phyloP scores from a whole-genome alignment of 2,797 vertebrate species.

The Triplophysa yarkandensis region DNA sequence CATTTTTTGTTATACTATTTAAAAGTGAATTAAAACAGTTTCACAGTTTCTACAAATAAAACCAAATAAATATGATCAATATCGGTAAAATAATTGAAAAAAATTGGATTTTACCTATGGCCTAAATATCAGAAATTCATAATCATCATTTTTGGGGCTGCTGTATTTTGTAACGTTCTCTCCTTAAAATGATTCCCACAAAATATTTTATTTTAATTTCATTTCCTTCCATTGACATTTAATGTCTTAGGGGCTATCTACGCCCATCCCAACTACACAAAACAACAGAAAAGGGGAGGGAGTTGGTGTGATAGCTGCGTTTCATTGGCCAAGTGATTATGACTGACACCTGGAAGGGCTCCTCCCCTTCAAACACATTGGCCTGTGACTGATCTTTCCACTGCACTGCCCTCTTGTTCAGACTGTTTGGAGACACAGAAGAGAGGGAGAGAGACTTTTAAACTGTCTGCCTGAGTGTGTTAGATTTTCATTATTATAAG shows the following conservation, averaged over 20 bases:
- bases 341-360: constrained; percentile 48
- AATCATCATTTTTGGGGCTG: too few species aligned
- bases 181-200: too few species aligned
- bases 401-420: constrained; percentile 47
- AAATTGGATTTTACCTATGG: too few species aligned
- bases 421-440: constrained; percentile 24
- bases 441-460: constrained; percentile 21
- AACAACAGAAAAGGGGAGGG: constrained; percentile 9
- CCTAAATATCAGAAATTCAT: too few species aligned
- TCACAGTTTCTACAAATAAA: too few species aligned
- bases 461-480: constrained; percentile 12
- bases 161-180: too few species aligned
- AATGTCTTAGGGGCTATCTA: background rate
- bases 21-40: too few species aligned
- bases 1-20: too few species aligned
- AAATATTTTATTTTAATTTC: background rate
- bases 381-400: constrained; percentile 60
- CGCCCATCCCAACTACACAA: background rate
- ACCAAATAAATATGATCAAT: too few species aligned
- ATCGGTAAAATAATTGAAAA: too few species aligned
- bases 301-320: background rate
- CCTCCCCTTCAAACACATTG: constrained; percentile 64
- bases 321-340: constrained; percentile 66
- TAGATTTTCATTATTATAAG: constrained; percentile 36
- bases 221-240: background rate